Evolutionary conservation across 2,888 invertebrate species (phyloP).

Genomic region (Rotaria socialis): DNA sequence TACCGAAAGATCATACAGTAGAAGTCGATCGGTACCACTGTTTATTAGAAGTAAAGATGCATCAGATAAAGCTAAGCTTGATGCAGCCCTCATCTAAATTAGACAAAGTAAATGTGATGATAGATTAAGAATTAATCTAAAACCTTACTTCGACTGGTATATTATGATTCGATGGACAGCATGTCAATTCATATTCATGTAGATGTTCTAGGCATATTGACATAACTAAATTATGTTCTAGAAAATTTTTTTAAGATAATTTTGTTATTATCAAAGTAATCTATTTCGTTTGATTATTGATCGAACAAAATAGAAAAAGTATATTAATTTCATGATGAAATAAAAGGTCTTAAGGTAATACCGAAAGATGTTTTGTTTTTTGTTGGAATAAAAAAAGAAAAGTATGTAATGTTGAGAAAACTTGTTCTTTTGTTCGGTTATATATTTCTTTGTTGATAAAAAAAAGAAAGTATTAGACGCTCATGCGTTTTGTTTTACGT

Average conservation of each 20-base stretch:
- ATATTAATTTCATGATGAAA: neutral
- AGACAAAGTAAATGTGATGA: neutral
- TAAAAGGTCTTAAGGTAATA: neutral
- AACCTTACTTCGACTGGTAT: neutral
- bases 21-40: neutral
- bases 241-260: neutral
- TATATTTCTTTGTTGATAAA: slow-evolving; percentile 16
- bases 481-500: neutral
- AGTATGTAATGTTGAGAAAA: too few relatives aligned
- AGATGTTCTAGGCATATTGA: neutral
- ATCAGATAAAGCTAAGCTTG: neutral
- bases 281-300: neutral
- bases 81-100: neutral
- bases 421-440: neutral
- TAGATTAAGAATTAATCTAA: neutral
- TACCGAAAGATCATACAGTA: neutral
- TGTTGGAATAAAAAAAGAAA: too few relatives aligned
- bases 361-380: too few relatives aligned
- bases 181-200: neutral
- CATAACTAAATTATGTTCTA: neutral
- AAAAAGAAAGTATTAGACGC: neutral
- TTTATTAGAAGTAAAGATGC: neutral
- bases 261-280: neutral
- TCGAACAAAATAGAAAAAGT: neutral
- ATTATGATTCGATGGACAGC: neutral